Evolutionary conservation across 2,113 vertebrate species (phyloP), one percentile per base, ranked within the genome.

Genomic region (Nestor notabilis): DNA sequence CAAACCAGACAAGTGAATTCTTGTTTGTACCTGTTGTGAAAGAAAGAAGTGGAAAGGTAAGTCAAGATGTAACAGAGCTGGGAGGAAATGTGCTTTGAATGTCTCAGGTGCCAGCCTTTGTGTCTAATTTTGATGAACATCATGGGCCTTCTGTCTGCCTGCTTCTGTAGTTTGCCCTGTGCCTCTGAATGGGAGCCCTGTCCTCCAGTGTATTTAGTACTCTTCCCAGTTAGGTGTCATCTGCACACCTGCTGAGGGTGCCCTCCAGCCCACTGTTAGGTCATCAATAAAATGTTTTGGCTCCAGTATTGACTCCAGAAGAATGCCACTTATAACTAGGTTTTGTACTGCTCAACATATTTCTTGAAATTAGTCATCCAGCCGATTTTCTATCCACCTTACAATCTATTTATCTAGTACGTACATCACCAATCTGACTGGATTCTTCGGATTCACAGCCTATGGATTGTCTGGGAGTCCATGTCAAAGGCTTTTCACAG

Each of bases 251-350:
- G 25, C 13, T 41, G 25, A 83, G 13, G 16, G 9, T 61, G 15
- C 2, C 15, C 3, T 49, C 13, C 3, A 3, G 68, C 12, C 17
- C 28, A 31, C 15, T 50, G 4, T 35, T 56, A 68, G 23, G 25
- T 41, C 10, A 35, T n/a, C 12, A 56, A 6, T 28, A 68, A 28
- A 56, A 18, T 28, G 44, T 23, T 49, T 94, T 87, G 14, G 5
- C 11, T 66, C 35, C 9, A 19, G 6, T 61, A 23, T 14, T 61
- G 24, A 63, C 6, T 4, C 6, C 0, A 1, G n/a, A 71, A 8
- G 20, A 55, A 69, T 18, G 13, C 4, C 17, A 21, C 24, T 56
- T 8, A 31, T n/a, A 83, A 56, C 3, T 8, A 53, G 7, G 4
- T 68, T 91, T 50, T 46, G 17, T 41, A 64, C 13, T 27, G 20